These are phyloP conservation scores for Limnephilus marmoratus DNA, from an alignment of 2,888 invertebrate genomes.

Conservation along the genomic window DNA sequence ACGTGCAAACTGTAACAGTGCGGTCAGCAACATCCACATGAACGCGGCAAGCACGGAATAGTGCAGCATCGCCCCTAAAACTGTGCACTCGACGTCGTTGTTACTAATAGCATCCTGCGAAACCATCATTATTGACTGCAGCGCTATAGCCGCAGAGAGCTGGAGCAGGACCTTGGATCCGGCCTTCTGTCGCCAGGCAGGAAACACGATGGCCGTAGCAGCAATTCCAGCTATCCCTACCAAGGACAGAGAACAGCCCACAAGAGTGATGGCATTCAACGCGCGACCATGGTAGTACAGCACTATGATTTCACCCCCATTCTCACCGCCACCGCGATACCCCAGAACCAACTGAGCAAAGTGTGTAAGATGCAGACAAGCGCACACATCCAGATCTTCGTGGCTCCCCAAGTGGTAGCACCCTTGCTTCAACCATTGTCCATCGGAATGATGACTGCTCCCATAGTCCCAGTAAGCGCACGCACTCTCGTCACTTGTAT, in stretches of 20 bases:
- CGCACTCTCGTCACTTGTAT: conserved; percentile 67
- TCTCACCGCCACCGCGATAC: conserved; percentile 65
- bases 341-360: conserved; percentile 76
- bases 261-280: conserved; percentile 78
- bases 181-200: conserved; percentile 79
- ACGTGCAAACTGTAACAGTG: conserved; percentile 81
- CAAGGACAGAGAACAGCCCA: conserved; percentile 79
- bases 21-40: conserved; percentile 85
- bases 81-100: conserved; percentile 74
- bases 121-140: conserved; percentile 77
- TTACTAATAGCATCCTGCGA: conserved; percentile 68
- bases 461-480: conserved; percentile 80
- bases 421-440: conserved; percentile 78
- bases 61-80: conserved; percentile 80
- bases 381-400: conserved; percentile 71
- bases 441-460: conserved; percentile 62
- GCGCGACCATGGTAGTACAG: conserved; percentile 71
- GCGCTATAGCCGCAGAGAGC: conserved; percentile 79
- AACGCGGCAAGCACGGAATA: conserved; percentile 83
- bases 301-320: conserved; percentile 65
- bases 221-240: conserved; percentile 76
- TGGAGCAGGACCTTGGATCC: conserved; percentile 82
- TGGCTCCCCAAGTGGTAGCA: conserved; percentile 71
- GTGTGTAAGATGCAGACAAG: conserved; percentile 79
- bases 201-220: conserved; percentile 78